These are phyloP conservation scores for Xiphophorus maculatus DNA, from an alignment of 2,113 vertebrate genomes.

Conservation along the genomic window DNA sequence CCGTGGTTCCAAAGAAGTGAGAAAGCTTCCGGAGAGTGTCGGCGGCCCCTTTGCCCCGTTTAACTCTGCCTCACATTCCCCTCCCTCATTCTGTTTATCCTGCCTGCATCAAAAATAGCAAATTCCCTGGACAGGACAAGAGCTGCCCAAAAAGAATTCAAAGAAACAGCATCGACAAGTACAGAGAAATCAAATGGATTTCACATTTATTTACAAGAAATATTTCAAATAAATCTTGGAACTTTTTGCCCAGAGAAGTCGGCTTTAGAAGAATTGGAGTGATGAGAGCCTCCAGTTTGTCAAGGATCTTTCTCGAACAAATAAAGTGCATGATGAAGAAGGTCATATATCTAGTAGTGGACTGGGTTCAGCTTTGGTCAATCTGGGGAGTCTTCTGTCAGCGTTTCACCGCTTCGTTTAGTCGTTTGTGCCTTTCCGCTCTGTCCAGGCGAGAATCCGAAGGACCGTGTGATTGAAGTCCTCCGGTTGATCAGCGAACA, in stretches of 20 bases:
- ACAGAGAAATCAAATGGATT: conserved; percentile 3
- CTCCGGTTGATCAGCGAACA: conserved; percentile 93
- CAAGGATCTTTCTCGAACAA: conserved; percentile 11
- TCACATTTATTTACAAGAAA: conserved; percentile 64
- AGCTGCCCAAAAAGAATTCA: conserved; percentile 48
- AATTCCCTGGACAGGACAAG: conserved; percentile 11
- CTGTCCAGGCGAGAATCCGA: conserved; percentile 83
- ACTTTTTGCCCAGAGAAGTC: neutral
- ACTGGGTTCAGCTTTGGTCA: neutral
- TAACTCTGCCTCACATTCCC: conserved; percentile 37
- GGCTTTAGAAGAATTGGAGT: neutral
- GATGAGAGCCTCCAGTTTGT: conserved; percentile 7
- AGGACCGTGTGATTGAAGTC: conserved; percentile 94
- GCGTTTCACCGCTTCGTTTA: neutral
- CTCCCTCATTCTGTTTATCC: conserved; percentile 26
- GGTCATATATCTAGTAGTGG: conserved; percentile 4
- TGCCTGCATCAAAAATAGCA: conserved; percentile 21
- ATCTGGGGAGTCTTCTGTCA: neutral
- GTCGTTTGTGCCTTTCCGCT: conserved; percentile 32
- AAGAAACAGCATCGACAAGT: conserved; percentile 1
- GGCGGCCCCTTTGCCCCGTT: conserved; percentile 59
- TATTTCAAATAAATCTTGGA: conserved; percentile 18
- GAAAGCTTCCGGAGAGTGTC: conserved; percentile 8
- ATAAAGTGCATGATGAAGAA: conserved; percentile 53
- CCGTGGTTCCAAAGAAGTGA: neutral